Percentiles rank a stretch among this genome's conserved stretches.
phyloP scores from a whole-genome alignment of 2,797 vertebrate species.

The Sebastes umbrosus region DNA sequence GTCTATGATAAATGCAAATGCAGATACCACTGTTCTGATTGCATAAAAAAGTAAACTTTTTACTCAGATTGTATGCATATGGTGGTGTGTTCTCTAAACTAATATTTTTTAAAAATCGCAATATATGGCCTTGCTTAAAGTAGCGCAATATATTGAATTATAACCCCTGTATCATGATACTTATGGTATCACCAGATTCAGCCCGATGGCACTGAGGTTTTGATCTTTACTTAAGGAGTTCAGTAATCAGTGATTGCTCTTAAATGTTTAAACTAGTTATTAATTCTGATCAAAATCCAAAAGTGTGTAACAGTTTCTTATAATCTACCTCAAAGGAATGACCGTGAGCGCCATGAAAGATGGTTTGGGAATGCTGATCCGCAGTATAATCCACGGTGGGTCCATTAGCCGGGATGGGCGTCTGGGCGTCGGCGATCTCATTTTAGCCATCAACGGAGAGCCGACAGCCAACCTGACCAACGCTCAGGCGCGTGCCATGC shows the following conservation, averaged over 20 bases:
- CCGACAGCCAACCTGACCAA: conserved; percentile 88
- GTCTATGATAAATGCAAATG: no score
- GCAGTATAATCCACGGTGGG: conserved; percentile 94
- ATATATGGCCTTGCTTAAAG: no score
- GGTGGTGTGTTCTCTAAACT: no score
- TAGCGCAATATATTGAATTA: no score
- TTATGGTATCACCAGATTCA: no score
- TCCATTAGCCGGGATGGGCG: conserved; percentile 94
- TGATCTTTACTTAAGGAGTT: neutral
- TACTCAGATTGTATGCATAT: no score
- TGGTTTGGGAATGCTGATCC: conserved; percentile 92
- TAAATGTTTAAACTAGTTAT: neutral
- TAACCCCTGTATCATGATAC: no score
- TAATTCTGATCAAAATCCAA: neutral
- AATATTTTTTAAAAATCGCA: no score
- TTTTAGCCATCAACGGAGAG: conserved; percentile 94
- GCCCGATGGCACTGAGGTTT: neutral
- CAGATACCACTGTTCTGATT: no score
- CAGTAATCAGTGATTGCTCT: neutral
- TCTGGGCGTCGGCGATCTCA: conserved; percentile 92
- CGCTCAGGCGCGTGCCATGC: conserved; percentile 93
- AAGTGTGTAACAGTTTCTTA: neutral
- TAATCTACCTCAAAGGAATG: conserved; percentile 86
- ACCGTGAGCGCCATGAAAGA: conserved; percentile 94
- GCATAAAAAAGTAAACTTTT: no score